Evolutionary conservation across 1,140 invertebrate genomes (phyloP).

Genomic region (Acyrthosiphon pisum): DNA sequence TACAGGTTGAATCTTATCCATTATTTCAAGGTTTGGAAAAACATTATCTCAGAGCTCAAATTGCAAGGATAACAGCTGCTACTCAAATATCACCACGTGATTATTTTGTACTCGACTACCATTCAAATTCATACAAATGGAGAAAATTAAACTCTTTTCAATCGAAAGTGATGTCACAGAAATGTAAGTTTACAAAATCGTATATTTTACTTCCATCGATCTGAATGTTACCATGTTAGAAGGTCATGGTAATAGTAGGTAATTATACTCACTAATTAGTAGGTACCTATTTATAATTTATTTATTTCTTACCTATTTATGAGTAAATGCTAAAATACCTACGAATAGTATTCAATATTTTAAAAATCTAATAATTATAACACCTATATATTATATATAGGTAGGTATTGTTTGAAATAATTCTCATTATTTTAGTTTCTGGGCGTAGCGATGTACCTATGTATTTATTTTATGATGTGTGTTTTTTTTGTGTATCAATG

Average conservation of each 20-base stretch:
- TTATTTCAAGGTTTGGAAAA: conserved; percentile 79
- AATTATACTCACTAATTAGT: too few species aligned
- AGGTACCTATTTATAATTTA: background rate
- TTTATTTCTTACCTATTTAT: background rate
- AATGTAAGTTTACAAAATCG: background rate
- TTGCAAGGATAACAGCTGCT: conserved; percentile 78
- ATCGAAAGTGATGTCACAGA: background rate
- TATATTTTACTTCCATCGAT: background rate
- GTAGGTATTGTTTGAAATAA: background rate
- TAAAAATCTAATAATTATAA: too few species aligned
- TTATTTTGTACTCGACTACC: conserved; percentile 65
- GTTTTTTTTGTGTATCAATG: too few species aligned
- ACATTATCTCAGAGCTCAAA: conserved; percentile 82
- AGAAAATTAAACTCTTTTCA: background rate
- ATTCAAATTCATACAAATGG: background rate
- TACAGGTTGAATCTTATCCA: conserved; percentile 67
- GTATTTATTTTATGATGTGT: background rate
- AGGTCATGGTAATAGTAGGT: too few species aligned
- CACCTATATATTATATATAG: background rate
- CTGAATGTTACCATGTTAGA: background rate
- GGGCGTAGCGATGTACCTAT: background rate
- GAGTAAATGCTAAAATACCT: too few species aligned
- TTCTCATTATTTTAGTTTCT: background rate
- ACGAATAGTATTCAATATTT: too few species aligned
- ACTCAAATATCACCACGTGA: conserved; percentile 82